A percentile compares a stretch with the other conserved stretches of the same genome.
These are phyloP conservation scores for Lepetodrilus schrolli DNA, from an alignment of 2,888 invertebrate genomes.

Conservation along the genomic window DNA sequence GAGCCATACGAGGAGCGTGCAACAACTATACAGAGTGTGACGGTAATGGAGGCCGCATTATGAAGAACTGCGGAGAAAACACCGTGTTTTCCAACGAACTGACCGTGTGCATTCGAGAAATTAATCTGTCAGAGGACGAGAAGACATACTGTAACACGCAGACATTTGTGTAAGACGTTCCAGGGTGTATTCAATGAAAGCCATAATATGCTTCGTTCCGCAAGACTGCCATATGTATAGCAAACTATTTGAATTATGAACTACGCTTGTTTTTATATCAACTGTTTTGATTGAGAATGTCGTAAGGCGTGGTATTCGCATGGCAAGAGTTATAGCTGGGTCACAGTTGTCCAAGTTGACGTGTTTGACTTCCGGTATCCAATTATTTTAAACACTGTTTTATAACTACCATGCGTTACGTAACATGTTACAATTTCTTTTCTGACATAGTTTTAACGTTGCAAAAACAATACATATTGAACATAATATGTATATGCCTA, in stretches of 20 bases:
- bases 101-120: not conserved
- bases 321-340: not conserved
- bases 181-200: not conserved
- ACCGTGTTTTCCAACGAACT: not conserved
- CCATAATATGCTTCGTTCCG: not conserved
- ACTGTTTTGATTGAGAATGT: no score
- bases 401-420: no score
- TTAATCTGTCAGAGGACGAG: not conserved
- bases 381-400: no score
- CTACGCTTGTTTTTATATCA: no score
- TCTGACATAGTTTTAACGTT: no score
- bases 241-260: no score
- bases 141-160: not conserved
- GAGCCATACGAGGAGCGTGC: not conserved
- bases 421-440: no score
- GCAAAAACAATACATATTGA: no score
- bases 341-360: no score
- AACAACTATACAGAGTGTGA: slow-evolving; percentile 1
- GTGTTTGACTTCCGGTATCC: no score
- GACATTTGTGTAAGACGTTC: not conserved
- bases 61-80: not conserved
- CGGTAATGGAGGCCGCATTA: not conserved
- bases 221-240: not conserved
- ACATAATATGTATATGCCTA: no score
- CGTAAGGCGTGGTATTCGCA: no score